Conservation (phyloP, 2,113 vertebrate genomes). For the Glaucidium brasilianum region DNA sequence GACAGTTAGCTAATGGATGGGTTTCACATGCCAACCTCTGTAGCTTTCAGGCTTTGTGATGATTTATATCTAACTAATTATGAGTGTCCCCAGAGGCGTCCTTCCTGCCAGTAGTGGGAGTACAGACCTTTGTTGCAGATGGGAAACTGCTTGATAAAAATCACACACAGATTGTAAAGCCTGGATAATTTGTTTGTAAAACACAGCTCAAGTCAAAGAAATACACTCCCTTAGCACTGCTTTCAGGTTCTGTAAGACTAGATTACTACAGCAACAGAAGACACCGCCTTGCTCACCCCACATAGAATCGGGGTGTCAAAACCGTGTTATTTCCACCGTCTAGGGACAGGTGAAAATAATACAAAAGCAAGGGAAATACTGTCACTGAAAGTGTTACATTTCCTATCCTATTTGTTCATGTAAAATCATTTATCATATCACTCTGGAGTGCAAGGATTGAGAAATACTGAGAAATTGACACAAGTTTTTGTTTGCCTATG, state of each 20-base stretch:
- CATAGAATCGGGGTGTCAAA: not conserved
- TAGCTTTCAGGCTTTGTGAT: not conserved
- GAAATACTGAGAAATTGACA: not conserved
- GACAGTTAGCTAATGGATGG: fast-evolving
- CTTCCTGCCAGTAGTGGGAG: not conserved
- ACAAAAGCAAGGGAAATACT: not conserved
- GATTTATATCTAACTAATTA: not conserved
- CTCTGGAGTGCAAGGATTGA: not conserved
- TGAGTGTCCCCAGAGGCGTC: not conserved
- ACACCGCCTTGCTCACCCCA: not conserved
- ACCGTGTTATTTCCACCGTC: fast-evolving
- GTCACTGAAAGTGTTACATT: not conserved
- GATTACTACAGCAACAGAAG: not conserved
- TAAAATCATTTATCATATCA: not conserved
- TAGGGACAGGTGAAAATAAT: not conserved
- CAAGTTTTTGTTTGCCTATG: not conserved
- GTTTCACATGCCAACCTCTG: not conserved
- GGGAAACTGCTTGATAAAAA: not conserved
- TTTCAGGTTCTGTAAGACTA: not conserved
- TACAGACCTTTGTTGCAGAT: not conserved
- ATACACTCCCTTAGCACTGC: not conserved
- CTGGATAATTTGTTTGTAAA: not conserved
- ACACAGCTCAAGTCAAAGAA: not conserved
- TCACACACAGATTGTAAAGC: not conserved
- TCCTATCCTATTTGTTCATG: not conserved